Evolutionary conservation across 2,888 invertebrate species (phyloP).

Genomic region (Yponomeuta evonymella): DNA sequence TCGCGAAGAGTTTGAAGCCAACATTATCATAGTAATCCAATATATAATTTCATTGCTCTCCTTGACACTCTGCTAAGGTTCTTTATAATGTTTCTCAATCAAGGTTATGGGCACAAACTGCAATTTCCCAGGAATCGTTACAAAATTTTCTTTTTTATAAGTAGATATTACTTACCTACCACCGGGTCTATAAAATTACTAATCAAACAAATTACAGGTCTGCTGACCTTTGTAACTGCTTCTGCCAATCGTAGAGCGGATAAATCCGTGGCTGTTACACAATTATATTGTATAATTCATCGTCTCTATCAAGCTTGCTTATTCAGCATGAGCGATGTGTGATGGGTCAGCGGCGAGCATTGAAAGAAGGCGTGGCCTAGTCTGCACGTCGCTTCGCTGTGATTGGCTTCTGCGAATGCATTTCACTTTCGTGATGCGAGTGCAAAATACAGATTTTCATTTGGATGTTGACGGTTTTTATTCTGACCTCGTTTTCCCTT

Average conservation of each 20-base stretch:
- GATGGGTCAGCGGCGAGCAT: constrained; percentile 21
- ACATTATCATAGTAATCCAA: not conserved
- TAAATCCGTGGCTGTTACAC: not conserved
- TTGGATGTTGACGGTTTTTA: not conserved
- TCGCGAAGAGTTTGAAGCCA: not conserved
- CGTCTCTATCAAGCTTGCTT: too few relatives aligned
- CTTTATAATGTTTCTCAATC: not conserved
- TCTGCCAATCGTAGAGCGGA: not conserved
- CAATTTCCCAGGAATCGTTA: not conserved
- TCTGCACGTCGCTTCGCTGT: constrained; percentile 35
- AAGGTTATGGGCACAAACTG: not conserved
- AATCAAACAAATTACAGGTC: not conserved
- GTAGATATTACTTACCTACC: not conserved
- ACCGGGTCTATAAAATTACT: not conserved
- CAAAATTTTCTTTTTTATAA: not conserved
- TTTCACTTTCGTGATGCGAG: constrained; percentile 52
- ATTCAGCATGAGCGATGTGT: not conserved
- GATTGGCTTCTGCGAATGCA: constrained; percentile 59
- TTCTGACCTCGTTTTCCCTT: not conserved
- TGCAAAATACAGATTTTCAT: constrained; percentile 36
- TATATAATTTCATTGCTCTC: not conserved
- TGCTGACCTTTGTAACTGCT: not conserved
- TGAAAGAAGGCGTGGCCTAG: constrained; percentile 59
- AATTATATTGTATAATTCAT: not conserved
- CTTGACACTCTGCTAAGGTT: not conserved